Evolutionary conservation across 2,888 invertebrate species (phyloP).

Genomic region (Polietes domitor): DNA sequence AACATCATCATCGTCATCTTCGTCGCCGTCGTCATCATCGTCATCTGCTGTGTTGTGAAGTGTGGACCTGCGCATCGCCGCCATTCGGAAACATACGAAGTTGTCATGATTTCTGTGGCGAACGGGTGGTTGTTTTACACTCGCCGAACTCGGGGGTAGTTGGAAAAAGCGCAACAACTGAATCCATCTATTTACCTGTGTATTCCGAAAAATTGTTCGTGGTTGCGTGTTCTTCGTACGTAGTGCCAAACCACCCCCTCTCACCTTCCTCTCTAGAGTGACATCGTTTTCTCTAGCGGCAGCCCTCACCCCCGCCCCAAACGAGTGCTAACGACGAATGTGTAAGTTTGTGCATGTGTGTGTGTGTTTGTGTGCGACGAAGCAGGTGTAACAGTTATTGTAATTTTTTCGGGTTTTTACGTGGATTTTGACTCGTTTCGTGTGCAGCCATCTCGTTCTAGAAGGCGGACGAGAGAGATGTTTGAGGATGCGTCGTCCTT

Average conservation of each 20-base stretch:
- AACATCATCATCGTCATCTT: too few species aligned
- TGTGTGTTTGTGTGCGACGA: constrained; percentile 60
- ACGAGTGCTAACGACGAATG: background rate
- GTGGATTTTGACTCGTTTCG: constrained; percentile 26
- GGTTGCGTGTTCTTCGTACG: constrained; percentile 49
- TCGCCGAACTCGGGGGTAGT: background rate
- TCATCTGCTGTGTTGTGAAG: background rate
- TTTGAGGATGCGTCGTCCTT: constrained; percentile 3
- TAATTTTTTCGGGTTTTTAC: constrained; percentile 54
- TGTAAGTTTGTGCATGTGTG: constrained; percentile 43
- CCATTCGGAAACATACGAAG: constrained; percentile 68
- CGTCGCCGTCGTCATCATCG: too few species aligned
- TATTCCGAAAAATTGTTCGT: constrained; percentile 43
- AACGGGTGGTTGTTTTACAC: background rate
- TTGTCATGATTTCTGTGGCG: background rate
- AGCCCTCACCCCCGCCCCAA: constrained; percentile 22
- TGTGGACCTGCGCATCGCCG: constrained; percentile 71
- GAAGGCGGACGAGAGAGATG: background rate
- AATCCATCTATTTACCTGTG: constrained; percentile 60
- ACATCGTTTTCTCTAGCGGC: constrained; percentile 57
- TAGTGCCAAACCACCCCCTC: background rate
- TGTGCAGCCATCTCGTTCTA: constrained; percentile 48
- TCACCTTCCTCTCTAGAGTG: background rate
- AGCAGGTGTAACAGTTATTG: constrained; percentile 79
- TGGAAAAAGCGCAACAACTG: constrained; percentile 63